Evolutionary conservation across 2,888 invertebrate genomes (phyloP).

Genomic region (Cyaniris semiargus): DNA sequence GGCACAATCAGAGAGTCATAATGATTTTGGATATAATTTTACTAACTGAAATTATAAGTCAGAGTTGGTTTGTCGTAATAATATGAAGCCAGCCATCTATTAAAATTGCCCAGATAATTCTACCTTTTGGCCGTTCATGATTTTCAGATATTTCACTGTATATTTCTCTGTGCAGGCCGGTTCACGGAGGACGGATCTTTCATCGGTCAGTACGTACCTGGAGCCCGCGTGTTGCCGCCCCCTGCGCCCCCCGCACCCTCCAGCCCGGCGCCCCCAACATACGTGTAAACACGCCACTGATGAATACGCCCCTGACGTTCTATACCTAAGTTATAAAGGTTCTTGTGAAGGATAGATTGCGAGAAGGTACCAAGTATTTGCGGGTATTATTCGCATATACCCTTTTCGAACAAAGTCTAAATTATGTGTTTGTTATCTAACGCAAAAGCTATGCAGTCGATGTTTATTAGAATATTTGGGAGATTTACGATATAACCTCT

Average conservation of each 20-base stretch:
- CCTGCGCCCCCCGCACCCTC: conserved; percentile 51
- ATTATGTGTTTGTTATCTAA: too few species aligned
- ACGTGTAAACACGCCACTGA: conserved; percentile 39
- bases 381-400: too few species aligned
- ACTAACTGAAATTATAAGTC: too few species aligned
- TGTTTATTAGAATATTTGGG: too few species aligned
- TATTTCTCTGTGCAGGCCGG: conserved; percentile 80
- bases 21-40: too few species aligned
- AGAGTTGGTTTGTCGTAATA: background rate
- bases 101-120: too few species aligned
- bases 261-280: conserved; percentile 46
- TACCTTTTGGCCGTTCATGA: too few species aligned
- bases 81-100: background rate
- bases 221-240: conserved; percentile 83
- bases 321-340: background rate
- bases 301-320: conserved; percentile 2
- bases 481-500: too few species aligned
- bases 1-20: too few species aligned
- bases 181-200: conserved; percentile 99
- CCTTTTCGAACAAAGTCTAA: too few species aligned
- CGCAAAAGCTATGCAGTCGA: too few species aligned
- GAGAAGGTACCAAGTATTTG: too few species aligned
- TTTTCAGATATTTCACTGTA: background rate
- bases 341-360: background rate
- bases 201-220: conserved; percentile 97